These are phyloP conservation scores for Hydropsyche betteni DNA, from an alignment of 2,888 invertebrate species.

Conservation along the genomic window DNA sequence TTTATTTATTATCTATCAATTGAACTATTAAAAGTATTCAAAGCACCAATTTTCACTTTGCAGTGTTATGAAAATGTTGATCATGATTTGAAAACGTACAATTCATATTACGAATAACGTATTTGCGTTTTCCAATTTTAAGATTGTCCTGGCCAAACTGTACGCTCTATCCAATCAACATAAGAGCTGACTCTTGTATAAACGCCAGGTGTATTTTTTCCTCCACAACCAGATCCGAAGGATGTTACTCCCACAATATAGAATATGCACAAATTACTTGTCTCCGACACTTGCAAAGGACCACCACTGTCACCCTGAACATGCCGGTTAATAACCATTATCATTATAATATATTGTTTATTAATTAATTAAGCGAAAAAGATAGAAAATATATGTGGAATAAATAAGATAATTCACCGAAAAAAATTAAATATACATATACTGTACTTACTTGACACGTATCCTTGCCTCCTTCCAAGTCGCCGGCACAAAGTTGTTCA, in stretches of 20 bases:
- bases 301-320: conserved; percentile 28
- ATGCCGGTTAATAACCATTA: too few species aligned
- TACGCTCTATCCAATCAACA: conserved; percentile 9
- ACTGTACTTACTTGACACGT: conserved; percentile 54
- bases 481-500: too few species aligned
- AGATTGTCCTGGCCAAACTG: conserved; percentile 11
- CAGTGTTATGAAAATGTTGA: too few species aligned
- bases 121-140: too few species aligned
- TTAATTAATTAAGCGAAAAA: neutral
- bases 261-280: neutral
- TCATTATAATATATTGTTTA: too few species aligned
- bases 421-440: neutral
- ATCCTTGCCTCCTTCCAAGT: conserved; percentile 58
- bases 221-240: conserved; percentile 14
- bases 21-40: too few species aligned
- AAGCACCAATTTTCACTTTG: too few species aligned
- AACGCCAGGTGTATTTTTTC: conserved; percentile 12
- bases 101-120: too few species aligned
- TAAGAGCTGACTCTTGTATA: conserved; percentile 29
- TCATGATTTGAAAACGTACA: too few species aligned
- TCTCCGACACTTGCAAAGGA: conserved; percentile 3
- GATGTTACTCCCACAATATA: conserved; percentile 18
- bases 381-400: too few species aligned
- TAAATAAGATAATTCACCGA: neutral
- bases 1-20: too few species aligned